A percentile compares a stretch with the other conserved stretches of the same genome.
Evolutionary conservation across 2,888 invertebrate species (phyloP).

Genomic region (Hydraecia micacea): DNA sequence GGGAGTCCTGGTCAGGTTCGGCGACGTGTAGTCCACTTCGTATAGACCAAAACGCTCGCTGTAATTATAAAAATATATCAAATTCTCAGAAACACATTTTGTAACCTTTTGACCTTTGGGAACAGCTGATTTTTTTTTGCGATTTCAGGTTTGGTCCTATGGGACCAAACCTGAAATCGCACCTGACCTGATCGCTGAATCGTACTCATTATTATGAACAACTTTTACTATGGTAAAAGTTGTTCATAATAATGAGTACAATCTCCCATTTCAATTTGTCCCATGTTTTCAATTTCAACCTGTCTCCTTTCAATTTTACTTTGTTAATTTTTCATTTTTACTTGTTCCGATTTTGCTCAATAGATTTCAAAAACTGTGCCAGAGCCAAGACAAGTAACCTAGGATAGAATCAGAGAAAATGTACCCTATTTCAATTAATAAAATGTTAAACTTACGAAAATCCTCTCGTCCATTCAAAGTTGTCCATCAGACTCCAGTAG

Average conservation of each 20-base stretch:
- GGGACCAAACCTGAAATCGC: too few relatives aligned
- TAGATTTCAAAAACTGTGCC: not conserved
- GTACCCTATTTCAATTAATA: not conserved
- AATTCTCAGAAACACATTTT: not conserved
- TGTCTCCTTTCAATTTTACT: not conserved
- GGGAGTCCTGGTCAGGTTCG: constrained; percentile 89
- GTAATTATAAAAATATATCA: constrained; percentile 69
- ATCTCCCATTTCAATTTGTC: too few relatives aligned
- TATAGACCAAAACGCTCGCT: constrained; percentile 93
- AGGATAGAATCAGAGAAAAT: not conserved
- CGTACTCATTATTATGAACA: too few relatives aligned
- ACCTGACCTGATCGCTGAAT: too few relatives aligned
- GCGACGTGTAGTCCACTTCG: constrained; percentile 91
- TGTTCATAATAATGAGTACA: too few relatives aligned
- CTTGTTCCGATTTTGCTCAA: not conserved
- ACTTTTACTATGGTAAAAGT: too few relatives aligned
- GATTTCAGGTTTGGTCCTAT: too few relatives aligned
- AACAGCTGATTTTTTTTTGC: too few relatives aligned
- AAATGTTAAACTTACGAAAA: constrained; percentile 87
- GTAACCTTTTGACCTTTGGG: not conserved
- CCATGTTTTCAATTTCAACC: too few relatives aligned
- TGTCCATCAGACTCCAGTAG: constrained; percentile 95
- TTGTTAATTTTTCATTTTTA: too few relatives aligned
- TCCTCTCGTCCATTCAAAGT: constrained; percentile 95
- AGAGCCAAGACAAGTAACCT: not conserved